Base-by-base conservation (phyloP, 2,888 invertebrate species). In the Cephus rjabovi region DNA sequence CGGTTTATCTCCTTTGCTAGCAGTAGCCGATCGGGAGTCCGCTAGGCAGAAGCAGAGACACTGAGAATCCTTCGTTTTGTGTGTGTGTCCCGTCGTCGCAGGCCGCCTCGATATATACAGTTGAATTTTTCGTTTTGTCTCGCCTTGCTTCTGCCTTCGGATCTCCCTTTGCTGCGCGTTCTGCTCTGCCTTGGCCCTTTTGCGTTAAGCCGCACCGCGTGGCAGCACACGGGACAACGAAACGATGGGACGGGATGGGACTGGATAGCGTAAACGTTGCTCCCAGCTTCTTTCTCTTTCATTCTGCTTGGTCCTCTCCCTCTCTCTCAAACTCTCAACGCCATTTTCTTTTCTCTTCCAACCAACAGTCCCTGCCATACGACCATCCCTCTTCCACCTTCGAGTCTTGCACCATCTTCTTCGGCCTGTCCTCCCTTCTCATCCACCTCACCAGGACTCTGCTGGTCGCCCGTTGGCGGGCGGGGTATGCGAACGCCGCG, bases 181-280 rank as follows among this genome's bases (percentile, higher is more conserved):
- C 84, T 86, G 82, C 81, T 82, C 82, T 80, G 77, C 79, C 76
- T 78, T 78, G 82, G 82, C 83, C 86, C 90, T 89, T 90, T 90
- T 90, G 87, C 90, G 88, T 86, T 86, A 83, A 87, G 89, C 90
- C 89, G 90, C 90, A 86, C 88, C 88, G 89, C 89, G 89, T 89
- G 88, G 87, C 87, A 87, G 56, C 86, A 79, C 77, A 82, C 83
- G 83, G 82, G 85, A 86, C 83, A 84, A 81, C 84, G 84, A 86
- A 84, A 83, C 84, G 83, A 86, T 83, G 83, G 82, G 84, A 85
- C 85, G 79, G 79, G 82, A 79, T 76, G 79, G 76, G 69, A 77
- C 69, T 81, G 87, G 85, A 89, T 89, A 87, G 86, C 87, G 87
- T 87, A 87, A 89, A 87, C 84, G 86, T 79, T 86, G 81, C 82